These are phyloP conservation scores for Kobus ellipsiprymnus DNA, from an alignment of 2,113 vertebrate species.

Conservation along the genomic window DNA sequence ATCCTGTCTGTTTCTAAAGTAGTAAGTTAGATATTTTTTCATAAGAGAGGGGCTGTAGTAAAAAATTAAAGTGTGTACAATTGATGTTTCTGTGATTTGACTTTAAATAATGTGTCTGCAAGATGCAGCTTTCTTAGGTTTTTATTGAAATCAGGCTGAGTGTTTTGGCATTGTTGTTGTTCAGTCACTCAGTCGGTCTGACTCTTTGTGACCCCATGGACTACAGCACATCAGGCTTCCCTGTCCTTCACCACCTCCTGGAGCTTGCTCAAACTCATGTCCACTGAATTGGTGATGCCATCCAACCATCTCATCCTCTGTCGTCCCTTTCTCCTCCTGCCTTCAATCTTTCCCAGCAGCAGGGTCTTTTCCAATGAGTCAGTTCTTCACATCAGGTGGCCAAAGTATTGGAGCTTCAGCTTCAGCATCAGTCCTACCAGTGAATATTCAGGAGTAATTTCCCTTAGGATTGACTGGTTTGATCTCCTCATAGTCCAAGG, in stretches of 20 bases:
- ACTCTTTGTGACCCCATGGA: neutral
- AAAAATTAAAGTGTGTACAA: neutral
- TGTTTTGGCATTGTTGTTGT: neutral
- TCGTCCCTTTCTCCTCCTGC: neutral
- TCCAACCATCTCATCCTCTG: neutral
- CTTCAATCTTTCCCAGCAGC: neutral
- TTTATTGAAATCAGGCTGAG: neutral
- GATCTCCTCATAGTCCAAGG: neutral
- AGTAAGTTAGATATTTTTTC: neutral
- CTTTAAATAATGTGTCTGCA: neutral
- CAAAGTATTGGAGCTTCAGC: neutral
- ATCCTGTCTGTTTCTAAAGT: neutral
- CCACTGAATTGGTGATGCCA: neutral
- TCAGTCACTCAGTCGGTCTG: neutral
- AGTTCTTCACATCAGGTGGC: neutral
- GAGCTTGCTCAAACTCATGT: neutral
- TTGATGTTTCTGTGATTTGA: neutral
- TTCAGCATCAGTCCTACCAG: neutral
- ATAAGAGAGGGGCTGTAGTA: neutral
- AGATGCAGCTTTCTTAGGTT: neutral
- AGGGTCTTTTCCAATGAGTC: neutral
- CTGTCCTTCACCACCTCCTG: neutral
- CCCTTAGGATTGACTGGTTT: neutral
- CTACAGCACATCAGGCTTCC: neutral
- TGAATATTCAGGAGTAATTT: neutral